Evolutionary conservation across 2,888 invertebrate species (phyloP).

Genomic region (Trissonchulus latispiculum): DNA sequence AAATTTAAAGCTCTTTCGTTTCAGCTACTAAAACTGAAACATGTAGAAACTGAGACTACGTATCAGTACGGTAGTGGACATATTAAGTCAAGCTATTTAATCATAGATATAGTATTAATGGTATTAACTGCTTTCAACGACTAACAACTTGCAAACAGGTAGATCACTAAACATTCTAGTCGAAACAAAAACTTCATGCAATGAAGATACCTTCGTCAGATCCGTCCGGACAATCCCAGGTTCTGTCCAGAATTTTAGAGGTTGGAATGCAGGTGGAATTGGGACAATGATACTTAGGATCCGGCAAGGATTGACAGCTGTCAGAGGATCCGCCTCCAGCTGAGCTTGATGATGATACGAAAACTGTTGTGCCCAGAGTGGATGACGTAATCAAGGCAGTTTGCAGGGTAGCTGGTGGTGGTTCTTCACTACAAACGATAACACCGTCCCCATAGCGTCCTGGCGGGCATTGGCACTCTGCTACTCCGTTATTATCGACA

Average conservation of each 20-base stretch:
- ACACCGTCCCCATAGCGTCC: not conserved
- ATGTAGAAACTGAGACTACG: no score
- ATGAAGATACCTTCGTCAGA: slow-evolving; percentile 26
- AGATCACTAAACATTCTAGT: no score
- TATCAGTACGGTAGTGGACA: no score
- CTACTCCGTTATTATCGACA: not conserved
- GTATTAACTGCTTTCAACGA: no score
- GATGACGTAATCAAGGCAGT: not conserved
- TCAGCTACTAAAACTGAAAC: no score
- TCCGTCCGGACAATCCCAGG: slow-evolving; percentile 26
- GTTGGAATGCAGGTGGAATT: slow-evolving; percentile 35
- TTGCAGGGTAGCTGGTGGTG: not conserved
- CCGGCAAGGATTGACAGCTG: not conserved
- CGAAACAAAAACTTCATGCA: no score
- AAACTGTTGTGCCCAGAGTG: not conserved
- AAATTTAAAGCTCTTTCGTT: no score
- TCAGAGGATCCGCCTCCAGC: not conserved
- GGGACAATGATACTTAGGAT: slow-evolving; percentile 24
- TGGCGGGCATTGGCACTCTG: not conserved
- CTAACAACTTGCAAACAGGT: no score
- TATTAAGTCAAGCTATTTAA: no score
- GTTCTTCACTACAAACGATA: not conserved
- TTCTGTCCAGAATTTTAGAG: slow-evolving; percentile 31
- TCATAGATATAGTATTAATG: no score
- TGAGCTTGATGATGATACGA: not conserved